phyloP scores from a whole-genome alignment of 2,113 vertebrate species.

The Rhea pennata region DNA sequence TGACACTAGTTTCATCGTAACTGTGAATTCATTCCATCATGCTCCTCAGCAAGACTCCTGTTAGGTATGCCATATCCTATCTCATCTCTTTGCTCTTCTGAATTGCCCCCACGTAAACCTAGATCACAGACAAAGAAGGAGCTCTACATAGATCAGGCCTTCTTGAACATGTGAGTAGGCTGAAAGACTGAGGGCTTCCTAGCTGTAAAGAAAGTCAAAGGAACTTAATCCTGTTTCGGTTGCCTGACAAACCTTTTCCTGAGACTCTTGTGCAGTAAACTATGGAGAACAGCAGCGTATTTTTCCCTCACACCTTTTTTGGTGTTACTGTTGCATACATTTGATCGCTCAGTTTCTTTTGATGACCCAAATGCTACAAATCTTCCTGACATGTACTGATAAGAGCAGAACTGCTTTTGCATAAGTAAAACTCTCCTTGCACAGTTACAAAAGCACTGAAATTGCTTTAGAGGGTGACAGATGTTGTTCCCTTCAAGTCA shows the following conservation, averaged over 20 bases:
- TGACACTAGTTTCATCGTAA: neutral
- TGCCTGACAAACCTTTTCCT: neutral
- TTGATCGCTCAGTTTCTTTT: neutral
- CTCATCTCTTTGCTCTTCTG: neutral
- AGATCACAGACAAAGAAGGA: neutral
- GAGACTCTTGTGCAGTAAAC: neutral
- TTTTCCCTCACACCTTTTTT: neutral
- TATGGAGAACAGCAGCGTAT: neutral
- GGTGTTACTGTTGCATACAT: rapidly evolving
- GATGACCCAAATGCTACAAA: neutral
- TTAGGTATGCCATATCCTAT: neutral
- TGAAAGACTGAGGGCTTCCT: neutral
- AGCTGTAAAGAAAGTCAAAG: neutral
- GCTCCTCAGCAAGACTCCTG: neutral
- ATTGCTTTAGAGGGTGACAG: neutral
- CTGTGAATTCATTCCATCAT: neutral
- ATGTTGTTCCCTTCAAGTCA: neutral
- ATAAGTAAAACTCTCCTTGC: neutral
- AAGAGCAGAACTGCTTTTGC: neutral
- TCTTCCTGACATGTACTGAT: neutral
- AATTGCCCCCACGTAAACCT: neutral
- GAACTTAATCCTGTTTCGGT: neutral
- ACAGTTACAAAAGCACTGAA: neutral
- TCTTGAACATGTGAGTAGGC: neutral
- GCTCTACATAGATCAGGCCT: neutral